A percentile compares a stretch with the other conserved stretches of the same genome.
These are phyloP conservation scores for Cheracebus regulus DNA, from an alignment of 2,797 vertebrate genomes.

Conservation along the genomic window DNA sequence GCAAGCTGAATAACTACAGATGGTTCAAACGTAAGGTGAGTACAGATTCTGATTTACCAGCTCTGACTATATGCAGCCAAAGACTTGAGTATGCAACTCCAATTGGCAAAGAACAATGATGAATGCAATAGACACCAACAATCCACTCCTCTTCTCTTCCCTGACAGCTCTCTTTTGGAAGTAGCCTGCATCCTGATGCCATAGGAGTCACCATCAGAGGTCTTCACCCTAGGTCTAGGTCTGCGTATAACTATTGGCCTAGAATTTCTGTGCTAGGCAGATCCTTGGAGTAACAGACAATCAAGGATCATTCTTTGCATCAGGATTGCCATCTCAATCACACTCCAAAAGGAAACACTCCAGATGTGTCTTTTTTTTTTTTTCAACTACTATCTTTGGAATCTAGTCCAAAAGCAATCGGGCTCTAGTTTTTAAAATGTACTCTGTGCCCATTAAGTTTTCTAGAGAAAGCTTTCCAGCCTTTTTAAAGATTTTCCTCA, in stretches of 20 bases:
- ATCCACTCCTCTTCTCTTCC: conserved; percentile 37
- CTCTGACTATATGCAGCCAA: conserved; percentile 61
- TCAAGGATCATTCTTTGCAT: conserved; percentile 34
- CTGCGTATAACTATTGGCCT: conserved; percentile 32
- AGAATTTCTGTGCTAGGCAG: conserved; percentile 9
- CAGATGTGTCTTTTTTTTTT: conserved; percentile 33
- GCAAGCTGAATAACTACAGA: conserved; percentile 18
- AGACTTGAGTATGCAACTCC: conserved; percentile 64
- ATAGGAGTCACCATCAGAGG: conserved; percentile 52
- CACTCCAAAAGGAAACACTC: conserved; percentile 67
- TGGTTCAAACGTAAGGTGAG: conserved; percentile 3
- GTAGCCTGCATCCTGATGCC: conserved; percentile 51
- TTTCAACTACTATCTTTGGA: conserved; percentile 61
- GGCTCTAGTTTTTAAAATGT: conserved; percentile 59
- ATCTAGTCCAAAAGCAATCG: conserved; percentile 53
- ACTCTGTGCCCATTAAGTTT: conserved; percentile 60
- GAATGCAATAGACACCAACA: conserved; percentile 55
- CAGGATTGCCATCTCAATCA: conserved; percentile 53
- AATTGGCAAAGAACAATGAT: conserved; percentile 63
- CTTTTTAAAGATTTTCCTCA: conserved; percentile 73
- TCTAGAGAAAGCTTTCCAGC: conserved; percentile 69
- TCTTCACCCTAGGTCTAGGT: conserved; percentile 67
- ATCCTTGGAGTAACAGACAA: not conserved
- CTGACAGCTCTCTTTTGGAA: conserved; percentile 50
- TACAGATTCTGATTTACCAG: conserved; percentile 78